Evolutionary conservation across 2,113 vertebrate genomes (phyloP).

Genomic region (Anser brachyrhynchus): DNA sequence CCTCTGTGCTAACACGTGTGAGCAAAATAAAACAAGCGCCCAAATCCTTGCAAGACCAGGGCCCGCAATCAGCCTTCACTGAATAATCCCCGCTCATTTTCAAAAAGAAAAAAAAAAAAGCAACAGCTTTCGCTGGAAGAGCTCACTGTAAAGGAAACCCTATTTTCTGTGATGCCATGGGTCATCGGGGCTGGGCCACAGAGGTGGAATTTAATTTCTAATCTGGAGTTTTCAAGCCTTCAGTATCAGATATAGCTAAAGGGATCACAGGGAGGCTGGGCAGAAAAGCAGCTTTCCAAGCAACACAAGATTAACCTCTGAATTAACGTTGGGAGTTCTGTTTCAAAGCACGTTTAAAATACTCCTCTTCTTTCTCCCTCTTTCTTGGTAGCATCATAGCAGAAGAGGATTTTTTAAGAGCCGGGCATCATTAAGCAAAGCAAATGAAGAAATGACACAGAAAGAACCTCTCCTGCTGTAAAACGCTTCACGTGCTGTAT

Average conservation of each 20-base stretch:
- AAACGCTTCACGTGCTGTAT: not conserved
- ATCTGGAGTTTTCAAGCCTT: conserved; percentile 39
- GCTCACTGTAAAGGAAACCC: not conserved
- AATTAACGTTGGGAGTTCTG: not conserved
- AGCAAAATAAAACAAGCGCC: not conserved
- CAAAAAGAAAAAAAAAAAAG: not conserved
- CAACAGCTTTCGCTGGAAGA: not conserved
- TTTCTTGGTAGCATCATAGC: not conserved
- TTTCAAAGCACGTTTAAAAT: not conserved
- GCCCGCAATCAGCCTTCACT: not conserved
- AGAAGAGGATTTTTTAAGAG: not conserved
- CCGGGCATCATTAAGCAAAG: not conserved
- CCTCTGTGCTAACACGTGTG: not conserved
- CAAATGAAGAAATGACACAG: not conserved
- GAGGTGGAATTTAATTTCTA: conserved; percentile 46
- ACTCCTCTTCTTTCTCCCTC: not conserved
- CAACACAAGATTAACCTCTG: not conserved
- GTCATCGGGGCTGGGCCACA: not conserved
- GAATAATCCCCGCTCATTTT: not conserved
- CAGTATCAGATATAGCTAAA: conserved; percentile 14
- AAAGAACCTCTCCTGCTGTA: not conserved
- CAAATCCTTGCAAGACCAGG: not conserved
- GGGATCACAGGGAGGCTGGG: conserved; percentile 7
- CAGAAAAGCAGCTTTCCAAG: conserved; percentile 21
- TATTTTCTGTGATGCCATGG: not conserved